Conservation (phyloP, 2,888 invertebrate genomes). For the Mechanitis messenoides region DNA sequence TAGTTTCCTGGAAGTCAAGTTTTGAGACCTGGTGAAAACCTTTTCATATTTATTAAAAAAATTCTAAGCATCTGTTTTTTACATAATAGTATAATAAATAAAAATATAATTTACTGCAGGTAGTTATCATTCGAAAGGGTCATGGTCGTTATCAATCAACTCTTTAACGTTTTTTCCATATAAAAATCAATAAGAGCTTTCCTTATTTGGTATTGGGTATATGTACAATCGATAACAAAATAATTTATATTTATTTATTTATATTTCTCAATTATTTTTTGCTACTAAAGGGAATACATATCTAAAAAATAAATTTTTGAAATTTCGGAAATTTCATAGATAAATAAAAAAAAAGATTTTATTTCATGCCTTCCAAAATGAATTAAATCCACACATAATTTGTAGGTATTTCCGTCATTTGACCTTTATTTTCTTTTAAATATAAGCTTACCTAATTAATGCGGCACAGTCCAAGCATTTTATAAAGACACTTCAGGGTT, state of each 20-base stretch:
- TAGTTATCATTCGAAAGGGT: background rate
- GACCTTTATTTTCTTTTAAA: background rate
- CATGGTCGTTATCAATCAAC: background rate
- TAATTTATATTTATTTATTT: background rate
- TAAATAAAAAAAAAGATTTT: too few species aligned
- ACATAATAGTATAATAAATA: background rate
- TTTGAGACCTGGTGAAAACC: too few species aligned
- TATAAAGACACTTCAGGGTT: background rate
- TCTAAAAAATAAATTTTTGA: too few species aligned
- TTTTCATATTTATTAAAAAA: too few species aligned
- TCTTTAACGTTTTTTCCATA: background rate
- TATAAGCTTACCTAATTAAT: background rate
- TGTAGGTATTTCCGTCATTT: background rate
- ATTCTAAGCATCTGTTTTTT: background rate
- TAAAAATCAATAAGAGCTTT: slow-evolving; percentile 4
- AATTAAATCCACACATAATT: too few species aligned
- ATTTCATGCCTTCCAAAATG: too few species aligned
- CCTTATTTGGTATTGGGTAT: slow-evolving; percentile 5
- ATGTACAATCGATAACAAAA: background rate
- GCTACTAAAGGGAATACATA: too few species aligned
- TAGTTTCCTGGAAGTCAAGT: too few species aligned
- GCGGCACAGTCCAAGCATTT: background rate
- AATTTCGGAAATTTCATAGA: too few species aligned
- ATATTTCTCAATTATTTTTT: too few species aligned
- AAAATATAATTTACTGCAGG: background rate